These are phyloP conservation scores for Lutjanus campechanus DNA, from an alignment of 2,797 vertebrate genomes.

Conservation along the genomic window DNA sequence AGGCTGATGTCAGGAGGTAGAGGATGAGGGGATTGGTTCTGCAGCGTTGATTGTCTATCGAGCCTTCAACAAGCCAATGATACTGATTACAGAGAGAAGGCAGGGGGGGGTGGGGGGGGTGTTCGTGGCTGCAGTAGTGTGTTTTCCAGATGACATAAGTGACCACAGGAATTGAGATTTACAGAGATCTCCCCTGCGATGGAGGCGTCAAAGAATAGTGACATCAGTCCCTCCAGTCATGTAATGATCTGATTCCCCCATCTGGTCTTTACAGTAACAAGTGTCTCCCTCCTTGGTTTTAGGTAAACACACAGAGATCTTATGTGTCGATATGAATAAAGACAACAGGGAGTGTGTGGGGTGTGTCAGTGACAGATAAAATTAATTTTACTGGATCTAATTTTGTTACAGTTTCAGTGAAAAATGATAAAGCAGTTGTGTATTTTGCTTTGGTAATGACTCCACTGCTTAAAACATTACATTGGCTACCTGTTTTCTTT, in stretches of 20 bases:
- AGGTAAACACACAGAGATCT: neutral
- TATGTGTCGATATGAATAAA: neutral
- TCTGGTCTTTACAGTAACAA: neutral
- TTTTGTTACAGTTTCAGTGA: neutral
- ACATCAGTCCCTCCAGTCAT: constrained; percentile 7
- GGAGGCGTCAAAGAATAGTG: neutral
- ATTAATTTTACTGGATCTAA: neutral
- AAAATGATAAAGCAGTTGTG: too few species aligned
- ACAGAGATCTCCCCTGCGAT: neutral
- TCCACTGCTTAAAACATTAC: too few species aligned
- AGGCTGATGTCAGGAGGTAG: constrained; percentile 9
- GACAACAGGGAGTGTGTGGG: neutral
- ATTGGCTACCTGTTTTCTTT: too few species aligned
- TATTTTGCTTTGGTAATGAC: too few species aligned
- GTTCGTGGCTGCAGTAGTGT: neutral
- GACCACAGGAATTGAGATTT: constrained; percentile 12
- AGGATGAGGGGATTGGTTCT: neutral
- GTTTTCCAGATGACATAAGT: constrained; percentile 2
- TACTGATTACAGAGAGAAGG: constrained; percentile 16
- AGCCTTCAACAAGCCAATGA: constrained; percentile 27
- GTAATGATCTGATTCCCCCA: neutral
- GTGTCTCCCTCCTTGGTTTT: neutral
- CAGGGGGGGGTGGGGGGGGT: neutral
- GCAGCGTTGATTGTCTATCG: constrained; percentile 21
- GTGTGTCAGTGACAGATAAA: neutral